Evolutionary conservation across 2,888 invertebrate species (phyloP), one percentile per base, ranked within the genome.

Genomic region (Ochropleura plecta): DNA sequence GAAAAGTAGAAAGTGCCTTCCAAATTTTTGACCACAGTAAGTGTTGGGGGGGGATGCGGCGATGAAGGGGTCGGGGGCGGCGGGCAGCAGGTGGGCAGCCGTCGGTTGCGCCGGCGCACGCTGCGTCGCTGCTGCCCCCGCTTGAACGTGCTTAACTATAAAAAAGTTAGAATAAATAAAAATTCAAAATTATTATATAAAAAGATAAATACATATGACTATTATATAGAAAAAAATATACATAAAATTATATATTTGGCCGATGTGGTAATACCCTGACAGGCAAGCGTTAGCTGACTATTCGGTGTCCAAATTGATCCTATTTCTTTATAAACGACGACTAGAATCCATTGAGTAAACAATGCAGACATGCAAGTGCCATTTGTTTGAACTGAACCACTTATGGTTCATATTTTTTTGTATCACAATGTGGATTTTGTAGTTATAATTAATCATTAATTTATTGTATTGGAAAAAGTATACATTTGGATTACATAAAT

Each of bases 1-100:
- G 93, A 97, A 97, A 97, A 97, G 97, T 98, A 97, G 97, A 97
- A 98, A 98, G 98, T 98, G 98, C 98, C 98, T 98, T 98, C 97
- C 97, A 98, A 97, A 97, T 96, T 96, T 96, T 96, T 96, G 96
- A 96, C 96, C 96, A 96, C 95, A 95, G 94, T 95, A 95, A 97
- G 97, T 96, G 97, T 97, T 96, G 97, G 97, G 95, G 93, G 30
- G 93, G 91, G 92, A 93, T 94, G 95, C 95, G 97, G 97, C 97
- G 97, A 94, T 90, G 93, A 91, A 44, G 90, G 91, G 92, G 91
- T 88, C 86, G 89, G 92, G 76, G 86, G 91, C 88, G 90, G 79
- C 81, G 83, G 87, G 88, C 85, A 85, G 85, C 83, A 83, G 86
- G 67, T 48, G 59, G 65, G 72, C 74, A 75, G 70, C 76, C 76